Percentiles rank a stretch among this genome's conserved stretches.
Conservation (phyloP, 2,888 invertebrate species). For the Drosophila buzzatii region DNA sequence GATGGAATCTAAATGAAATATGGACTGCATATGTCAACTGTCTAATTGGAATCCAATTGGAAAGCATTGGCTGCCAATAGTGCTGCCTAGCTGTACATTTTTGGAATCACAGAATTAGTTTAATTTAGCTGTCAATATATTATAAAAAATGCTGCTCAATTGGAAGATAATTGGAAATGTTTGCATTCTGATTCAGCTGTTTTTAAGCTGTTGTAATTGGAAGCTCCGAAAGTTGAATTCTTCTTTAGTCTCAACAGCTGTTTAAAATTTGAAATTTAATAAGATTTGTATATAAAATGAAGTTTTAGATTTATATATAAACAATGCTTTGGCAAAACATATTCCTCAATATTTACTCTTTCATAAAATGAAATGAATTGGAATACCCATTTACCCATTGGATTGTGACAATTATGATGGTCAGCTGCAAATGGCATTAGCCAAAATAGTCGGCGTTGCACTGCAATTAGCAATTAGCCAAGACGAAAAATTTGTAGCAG, state of each 20-base stretch:
- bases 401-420: conserved; percentile 44
- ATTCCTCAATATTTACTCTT: background rate
- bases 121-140: background rate
- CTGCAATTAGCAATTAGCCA: conserved; percentile 74
- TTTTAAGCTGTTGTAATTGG: background rate
- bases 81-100: background rate
- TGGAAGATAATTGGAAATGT: background rate
- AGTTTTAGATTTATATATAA: background rate
- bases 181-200: background rate
- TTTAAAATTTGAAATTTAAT: background rate
- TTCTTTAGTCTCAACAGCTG: background rate
- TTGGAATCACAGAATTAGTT: background rate
- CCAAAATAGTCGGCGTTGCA: conserved; percentile 51
- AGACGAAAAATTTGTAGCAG: conserved; percentile 44
- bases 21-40: background rate
- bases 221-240: too few species aligned
- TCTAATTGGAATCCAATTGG: background rate
- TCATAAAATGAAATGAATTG: background rate
- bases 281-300: background rate
- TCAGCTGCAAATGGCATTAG: conserved; percentile 52
- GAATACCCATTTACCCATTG: background rate
- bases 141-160: background rate
- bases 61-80: background rate
- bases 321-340: too few species aligned
- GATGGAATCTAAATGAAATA: background rate